Evolutionary conservation across 2,113 vertebrate genomes (phyloP), one percentile per base, ranked within the genome.

Genomic region (Rhegmatorhina hoffmannsi): DNA sequence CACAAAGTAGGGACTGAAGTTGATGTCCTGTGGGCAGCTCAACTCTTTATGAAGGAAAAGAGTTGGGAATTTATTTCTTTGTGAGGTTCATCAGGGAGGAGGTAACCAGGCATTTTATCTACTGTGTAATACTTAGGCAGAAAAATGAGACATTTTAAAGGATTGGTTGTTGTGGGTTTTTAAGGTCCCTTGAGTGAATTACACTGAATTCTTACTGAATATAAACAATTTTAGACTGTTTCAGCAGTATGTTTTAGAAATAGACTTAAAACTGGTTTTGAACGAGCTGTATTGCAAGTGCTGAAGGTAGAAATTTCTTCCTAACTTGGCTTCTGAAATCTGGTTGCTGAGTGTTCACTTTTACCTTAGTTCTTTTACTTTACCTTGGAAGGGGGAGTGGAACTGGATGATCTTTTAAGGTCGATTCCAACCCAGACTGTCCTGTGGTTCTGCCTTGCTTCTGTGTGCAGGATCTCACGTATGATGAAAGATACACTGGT

Each of bases 21-120:
- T 55, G 55, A 1, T 50, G 34, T 77, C 38, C 68, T 55, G 15
- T 6, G 50, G 40, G 78, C 68, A 62, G 24, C 55, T 77, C 53
- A 62, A 34, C 24, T 75, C 24, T 36, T 23, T 49, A 3, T 0
- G 3, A 13, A 50, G 47, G 18, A 21, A 15, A 43, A 40, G 72
- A 36, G 49, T 17, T 68, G 67, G 44, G 75, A 72, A 25, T 83
- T 60, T 11, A 17, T 70, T 59, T 74, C 66, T 72, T 47, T 58
- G 16, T 18, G 5, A 64, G 55, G 50, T 73, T 92, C 8, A 3
- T 34, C 4, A 8, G 17, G 38, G 52, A 36, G 40, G 3, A 10
- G 10, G 4, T 5, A 9, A 24, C 6, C 38, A 34, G 52, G 4
- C 1, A 0, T 53, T 46, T 58, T 33, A 24, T 7, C 34, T 55